Conservation (phyloP, 2,113 vertebrate species). For the Acanthochromis polyacanthus region DNA sequence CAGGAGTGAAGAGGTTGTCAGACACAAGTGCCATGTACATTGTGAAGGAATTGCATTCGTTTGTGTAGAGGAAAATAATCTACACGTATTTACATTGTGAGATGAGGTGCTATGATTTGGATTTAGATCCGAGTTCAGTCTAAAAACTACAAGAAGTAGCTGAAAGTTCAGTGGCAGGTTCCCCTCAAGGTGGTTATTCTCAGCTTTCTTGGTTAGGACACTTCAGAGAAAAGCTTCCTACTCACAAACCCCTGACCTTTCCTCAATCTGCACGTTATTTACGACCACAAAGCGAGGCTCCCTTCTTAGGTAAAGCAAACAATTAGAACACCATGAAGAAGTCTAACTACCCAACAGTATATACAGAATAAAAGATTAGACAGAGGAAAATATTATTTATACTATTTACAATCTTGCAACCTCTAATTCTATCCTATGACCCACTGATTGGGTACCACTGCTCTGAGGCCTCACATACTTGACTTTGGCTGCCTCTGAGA, state of each 20-base stretch:
- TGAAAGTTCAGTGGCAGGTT: background rate
- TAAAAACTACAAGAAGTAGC: background rate
- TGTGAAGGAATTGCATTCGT: no score
- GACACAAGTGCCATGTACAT: no score
- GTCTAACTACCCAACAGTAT: background rate
- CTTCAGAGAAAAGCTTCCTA: background rate
- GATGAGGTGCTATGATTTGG: no score
- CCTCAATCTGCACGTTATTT: background rate
- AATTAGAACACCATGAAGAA: background rate
- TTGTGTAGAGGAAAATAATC: no score
- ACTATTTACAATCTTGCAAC: background rate
- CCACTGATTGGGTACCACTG: background rate
- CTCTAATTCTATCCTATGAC: background rate
- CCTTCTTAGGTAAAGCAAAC: background rate
- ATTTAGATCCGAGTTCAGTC: no score
- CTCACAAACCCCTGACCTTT: background rate
- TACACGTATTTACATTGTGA: no score
- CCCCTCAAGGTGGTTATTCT: background rate
- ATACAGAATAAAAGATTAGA: background rate
- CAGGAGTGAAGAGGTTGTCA: no score
- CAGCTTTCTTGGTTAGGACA: background rate
- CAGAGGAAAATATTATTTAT: no score
- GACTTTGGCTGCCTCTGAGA: slow-evolving; percentile 96
- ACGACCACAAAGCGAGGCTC: background rate
- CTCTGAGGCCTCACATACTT: slow-evolving; percentile 85